phyloP scores from a whole-genome alignment of 2,888 invertebrate species.

The Eurytoma californica region DNA sequence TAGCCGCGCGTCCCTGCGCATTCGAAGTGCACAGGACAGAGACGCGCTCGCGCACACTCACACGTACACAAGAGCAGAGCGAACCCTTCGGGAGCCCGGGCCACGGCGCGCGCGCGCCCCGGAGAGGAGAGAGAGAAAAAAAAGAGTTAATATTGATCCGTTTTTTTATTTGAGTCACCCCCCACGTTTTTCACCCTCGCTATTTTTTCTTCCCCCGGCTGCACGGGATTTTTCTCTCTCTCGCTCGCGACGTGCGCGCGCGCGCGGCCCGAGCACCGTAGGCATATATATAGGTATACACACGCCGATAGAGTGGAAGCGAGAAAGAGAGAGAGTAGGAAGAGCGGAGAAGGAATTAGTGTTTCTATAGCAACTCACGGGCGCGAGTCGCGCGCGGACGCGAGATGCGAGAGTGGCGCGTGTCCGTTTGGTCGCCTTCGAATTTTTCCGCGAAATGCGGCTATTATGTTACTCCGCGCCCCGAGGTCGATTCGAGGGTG shows the following conservation, averaged over 20 bases:
- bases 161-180: conserved; percentile 81
- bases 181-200: conserved; percentile 80
- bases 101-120: conserved; percentile 10
- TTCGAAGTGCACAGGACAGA: no score
- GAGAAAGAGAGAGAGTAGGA: no score
- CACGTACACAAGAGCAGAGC: no score
- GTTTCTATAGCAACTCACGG: conserved; percentile 80
- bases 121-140: conserved; percentile 67
- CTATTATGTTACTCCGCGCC: neutral
- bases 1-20: no score
- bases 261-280: neutral
- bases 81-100: no score
- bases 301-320: no score
- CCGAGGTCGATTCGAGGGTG: neutral
- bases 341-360: conserved; percentile 75
- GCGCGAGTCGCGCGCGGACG: conserved; percentile 12
- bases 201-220: conserved; percentile 74
- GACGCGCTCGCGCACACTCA: no score
- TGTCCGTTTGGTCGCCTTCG: no score
- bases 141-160: conserved; percentile 84
- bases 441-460: no score
- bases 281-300: neutral
- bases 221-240: conserved; percentile 52
- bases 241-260: neutral
- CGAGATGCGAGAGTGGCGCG: neutral